A percentile compares a stretch with the other conserved stretches of the same genome.
These are phyloP conservation scores for Malurus leucopterus DNA, from an alignment of 2,797 vertebrate species.

Conservation along the genomic window DNA sequence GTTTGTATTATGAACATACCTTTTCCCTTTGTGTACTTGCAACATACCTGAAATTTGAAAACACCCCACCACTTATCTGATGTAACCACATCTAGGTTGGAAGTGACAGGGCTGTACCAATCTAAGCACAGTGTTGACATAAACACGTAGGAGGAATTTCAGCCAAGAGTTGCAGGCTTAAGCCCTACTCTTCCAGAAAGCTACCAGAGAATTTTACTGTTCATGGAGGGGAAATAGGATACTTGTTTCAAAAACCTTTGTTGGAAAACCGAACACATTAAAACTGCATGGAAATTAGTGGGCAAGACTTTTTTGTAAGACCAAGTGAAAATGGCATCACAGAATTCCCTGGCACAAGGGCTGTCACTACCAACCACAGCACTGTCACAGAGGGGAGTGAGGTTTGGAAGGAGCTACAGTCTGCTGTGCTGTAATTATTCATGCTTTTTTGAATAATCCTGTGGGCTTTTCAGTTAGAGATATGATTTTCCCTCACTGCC, in stretches of 20 bases:
- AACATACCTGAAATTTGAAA: neutral
- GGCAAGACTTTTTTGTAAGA: neutral
- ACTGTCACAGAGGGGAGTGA: accelerated
- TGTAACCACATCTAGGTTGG: neutral
- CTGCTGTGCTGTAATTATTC: neutral
- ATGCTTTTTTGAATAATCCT: neutral
- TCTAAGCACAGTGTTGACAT: neutral
- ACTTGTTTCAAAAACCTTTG: neutral
- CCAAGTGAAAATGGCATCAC: neutral
- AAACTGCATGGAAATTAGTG: neutral
- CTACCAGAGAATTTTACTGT: neutral
- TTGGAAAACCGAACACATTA: neutral
- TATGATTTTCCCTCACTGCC: neutral
- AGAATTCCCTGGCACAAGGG: neutral
- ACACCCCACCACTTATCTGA: neutral
- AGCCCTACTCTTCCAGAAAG: neutral
- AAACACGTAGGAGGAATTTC: neutral
- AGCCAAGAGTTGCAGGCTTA: neutral
- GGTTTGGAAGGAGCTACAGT: neutral
- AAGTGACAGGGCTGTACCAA: neutral
- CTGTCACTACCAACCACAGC: accelerated
- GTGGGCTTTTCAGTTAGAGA: neutral
- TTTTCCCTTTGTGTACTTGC: neutral
- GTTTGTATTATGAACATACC: neutral
- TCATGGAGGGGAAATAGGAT: neutral